Evolutionary conservation across 2,888 invertebrate genomes (phyloP).

Genomic region (Cantharis rustica): DNA sequence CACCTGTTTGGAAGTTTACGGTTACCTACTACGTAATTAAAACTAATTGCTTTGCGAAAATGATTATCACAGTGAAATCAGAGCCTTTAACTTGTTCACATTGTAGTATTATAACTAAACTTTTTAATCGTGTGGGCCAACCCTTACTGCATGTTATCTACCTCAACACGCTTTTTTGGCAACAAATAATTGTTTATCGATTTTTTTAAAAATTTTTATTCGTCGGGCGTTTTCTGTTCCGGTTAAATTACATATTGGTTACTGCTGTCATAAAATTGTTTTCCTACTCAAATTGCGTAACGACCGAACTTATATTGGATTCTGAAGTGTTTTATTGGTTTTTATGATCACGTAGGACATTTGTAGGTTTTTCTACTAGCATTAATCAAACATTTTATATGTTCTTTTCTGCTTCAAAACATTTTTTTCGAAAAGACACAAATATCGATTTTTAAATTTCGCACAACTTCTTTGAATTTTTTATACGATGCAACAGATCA

Average conservation of each 20-base stretch:
- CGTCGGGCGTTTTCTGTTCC: constrained; percentile 22
- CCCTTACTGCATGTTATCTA: not conserved
- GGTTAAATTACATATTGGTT: constrained; percentile 32
- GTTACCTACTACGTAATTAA: constrained; percentile 45
- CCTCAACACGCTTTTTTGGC: not conserved
- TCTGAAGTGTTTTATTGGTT: constrained; percentile 28
- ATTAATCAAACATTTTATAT: constrained; percentile 3
- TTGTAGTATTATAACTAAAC: not conserved
- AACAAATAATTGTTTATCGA: constrained; percentile 22
- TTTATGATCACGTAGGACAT: constrained; percentile 23
- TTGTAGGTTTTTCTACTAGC: not conserved
- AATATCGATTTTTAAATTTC: not conserved
- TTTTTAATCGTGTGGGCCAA: not conserved
- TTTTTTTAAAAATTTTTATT: constrained; percentile 22
- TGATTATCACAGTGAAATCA: constrained; percentile 33
- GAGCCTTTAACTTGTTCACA: constrained; percentile 12
- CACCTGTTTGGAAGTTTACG: constrained; percentile 41
- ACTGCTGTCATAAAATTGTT: constrained; percentile 31
- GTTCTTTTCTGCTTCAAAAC: not conserved
- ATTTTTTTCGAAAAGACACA: not conserved
- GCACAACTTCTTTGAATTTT: not conserved
- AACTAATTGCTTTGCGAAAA: constrained; percentile 47
- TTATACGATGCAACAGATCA: not conserved
- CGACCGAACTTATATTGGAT: constrained; percentile 28
- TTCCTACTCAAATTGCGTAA: constrained; percentile 28